Percentiles rank a stretch among this genome's conserved stretches.
These are phyloP conservation scores for Karalla daura DNA, from an alignment of 2,797 vertebrate species.

Conservation along the genomic window DNA sequence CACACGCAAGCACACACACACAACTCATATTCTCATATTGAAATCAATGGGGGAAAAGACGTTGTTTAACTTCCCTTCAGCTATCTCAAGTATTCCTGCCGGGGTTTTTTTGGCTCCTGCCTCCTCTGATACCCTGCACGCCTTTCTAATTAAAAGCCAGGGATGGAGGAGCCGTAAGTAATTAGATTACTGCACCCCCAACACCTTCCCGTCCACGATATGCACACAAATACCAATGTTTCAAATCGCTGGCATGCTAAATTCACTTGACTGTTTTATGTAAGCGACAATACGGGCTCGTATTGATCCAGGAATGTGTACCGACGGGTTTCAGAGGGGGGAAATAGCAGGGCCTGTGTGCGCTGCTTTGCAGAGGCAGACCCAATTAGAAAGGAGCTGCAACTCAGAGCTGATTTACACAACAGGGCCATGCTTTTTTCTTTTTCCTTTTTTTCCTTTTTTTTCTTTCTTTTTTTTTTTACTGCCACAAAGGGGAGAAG, in stretches of 20 bases:
- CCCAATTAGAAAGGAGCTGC: slow-evolving; percentile 74
- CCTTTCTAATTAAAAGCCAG: slow-evolving; percentile 69
- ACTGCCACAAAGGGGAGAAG: slow-evolving; percentile 78
- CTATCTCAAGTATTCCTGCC: slow-evolving; percentile 55
- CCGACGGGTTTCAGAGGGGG: slow-evolving; percentile 39
- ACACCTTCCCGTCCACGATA: slow-evolving; percentile 30
- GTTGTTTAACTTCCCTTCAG: slow-evolving; percentile 6
- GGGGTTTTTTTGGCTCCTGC: slow-evolving; percentile 43
- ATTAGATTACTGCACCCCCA: slow-evolving; percentile 44
- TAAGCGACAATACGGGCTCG: slow-evolving; percentile 16
- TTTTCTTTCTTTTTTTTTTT: too few relatives aligned
- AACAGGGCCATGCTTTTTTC: slow-evolving; percentile 60
- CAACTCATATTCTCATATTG: background rate
- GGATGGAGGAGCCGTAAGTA: slow-evolving; percentile 37
- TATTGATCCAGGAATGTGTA: slow-evolving; percentile 61
- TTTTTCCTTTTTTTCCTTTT: too few relatives aligned
- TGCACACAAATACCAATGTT: slow-evolving; percentile 13
- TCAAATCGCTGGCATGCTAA: slow-evolving; percentile 38
- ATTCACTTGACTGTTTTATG: slow-evolving; percentile 56
- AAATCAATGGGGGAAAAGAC: background rate
- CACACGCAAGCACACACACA: background rate
- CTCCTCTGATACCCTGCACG: slow-evolving; percentile 61
- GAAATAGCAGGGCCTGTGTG: slow-evolving; percentile 39
- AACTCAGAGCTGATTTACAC: slow-evolving; percentile 77
- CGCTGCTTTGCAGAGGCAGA: slow-evolving; percentile 58